Base-by-base conservation (phyloP, 2,888 invertebrate species). In the Monopis laevigella region DNA sequence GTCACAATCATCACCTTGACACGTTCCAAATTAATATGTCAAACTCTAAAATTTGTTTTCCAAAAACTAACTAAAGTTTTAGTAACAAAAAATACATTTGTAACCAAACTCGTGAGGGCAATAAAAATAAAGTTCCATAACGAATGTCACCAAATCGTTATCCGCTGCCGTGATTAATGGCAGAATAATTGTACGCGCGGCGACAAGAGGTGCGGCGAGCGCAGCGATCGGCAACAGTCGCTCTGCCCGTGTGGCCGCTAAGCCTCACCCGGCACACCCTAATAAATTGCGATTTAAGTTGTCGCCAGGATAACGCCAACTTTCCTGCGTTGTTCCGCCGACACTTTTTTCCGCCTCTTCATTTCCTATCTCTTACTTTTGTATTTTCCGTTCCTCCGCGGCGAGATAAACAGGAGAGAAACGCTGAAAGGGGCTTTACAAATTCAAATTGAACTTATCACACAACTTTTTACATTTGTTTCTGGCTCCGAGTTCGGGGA, bases 401-500 rank as follows among this genome's bases (percentile, higher is more conserved):
- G 63, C 65, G 71, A 77, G 80, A 80, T 80, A 80, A 80, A 78
- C 80, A 77, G 78, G 75, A 74, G 80, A 74, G 75, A 74, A 73
- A 73, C 73, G 80, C 58, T 77, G 77, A 80, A 80, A 80, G 74
- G 80, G 77, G 80, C 80, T 80, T 80, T 80, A 78, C 80, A 80
- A 80, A 80, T 80, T 80, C 80, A 78, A 80, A 80, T 80, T 78
- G 80, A 77, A 80, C 78, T 80, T 80, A 80, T 80, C 80, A 78
- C 80, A 77, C 75, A 80, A 80, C 78, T 80, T 80, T 80, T 80
- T 80, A 80, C 80, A 80, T 80, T 80, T 80, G 80, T 80, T 80
- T 80, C 78, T 80, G 77, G 75, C 74, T 71, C 73, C 59, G 66
- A 74, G 72, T 77, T 71, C 71, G 73, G 69, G 62, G 71, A 71